Evolutionary conservation across 1,140 invertebrate genomes (phyloP), one percentile per base, ranked within the genome.

Genomic region (Zophobas atratus): DNA sequence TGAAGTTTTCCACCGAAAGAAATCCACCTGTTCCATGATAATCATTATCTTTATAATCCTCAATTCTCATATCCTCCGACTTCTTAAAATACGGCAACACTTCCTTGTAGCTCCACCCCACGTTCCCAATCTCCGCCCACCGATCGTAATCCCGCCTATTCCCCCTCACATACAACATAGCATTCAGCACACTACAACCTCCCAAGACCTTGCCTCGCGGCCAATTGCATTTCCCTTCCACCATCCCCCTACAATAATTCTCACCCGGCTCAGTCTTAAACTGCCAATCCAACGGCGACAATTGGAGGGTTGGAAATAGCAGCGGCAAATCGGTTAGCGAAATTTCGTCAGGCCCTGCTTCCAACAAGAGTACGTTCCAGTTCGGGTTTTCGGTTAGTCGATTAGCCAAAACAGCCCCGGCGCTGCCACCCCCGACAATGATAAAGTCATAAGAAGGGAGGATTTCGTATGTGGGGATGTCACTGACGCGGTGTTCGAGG

Each of bases 161-260:
- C 0, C 96, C 96, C 39, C 96, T 87, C 0, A 97, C 90, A 80
- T 97, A 98, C 46, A 96, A 89, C 95, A 98, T 97, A 1, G 94
- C 95, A 84, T 98, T 98, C 6, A 97, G 86, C 1, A 92, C 91
- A 80, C 94, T 95, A 1, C 91, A 93, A 1, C 97, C 97, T 5
- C 97, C 97, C 1, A 96, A 84, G 43, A 94, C 93, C 86, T 93
- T 94, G 3, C 91, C 94, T 39, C 93, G 87, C 0, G 94, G 93
- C 93, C 93, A 94, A 75, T 90, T 91, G 77, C 93, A 94, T 38
- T 87, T 85, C 20, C 87, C 84, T 32, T 89, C 87, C 60, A 35
- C 33, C 91, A 93, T 92, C 39, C 89, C 90, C 78, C 92, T 82
- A 81, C 93, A 94, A 77, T 91, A 94, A 20, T 86, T 86, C 41